Evolutionary conservation across 1,140 invertebrate species (phyloP).

Genomic region (Solenopsis invicta): DNA sequence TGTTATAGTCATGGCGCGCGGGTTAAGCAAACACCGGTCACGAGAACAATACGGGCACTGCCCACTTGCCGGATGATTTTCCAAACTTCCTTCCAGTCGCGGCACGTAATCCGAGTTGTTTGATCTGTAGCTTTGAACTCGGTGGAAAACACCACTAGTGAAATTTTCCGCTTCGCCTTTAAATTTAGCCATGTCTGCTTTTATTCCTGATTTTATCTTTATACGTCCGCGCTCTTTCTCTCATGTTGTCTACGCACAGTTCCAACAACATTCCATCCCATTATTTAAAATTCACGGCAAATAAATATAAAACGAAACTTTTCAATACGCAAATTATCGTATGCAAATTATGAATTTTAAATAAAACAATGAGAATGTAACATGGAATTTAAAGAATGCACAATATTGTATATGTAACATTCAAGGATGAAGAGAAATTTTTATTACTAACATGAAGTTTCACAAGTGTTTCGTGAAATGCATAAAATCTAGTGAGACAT

Average conservation of each 20-base stretch:
- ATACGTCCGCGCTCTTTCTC: background rate
- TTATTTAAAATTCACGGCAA: conserved; percentile 12
- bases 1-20: conserved; percentile 40
- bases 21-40: conserved; percentile 51
- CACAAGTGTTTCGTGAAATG: background rate
- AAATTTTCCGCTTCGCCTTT: conserved; percentile 62
- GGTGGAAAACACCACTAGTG: conserved; percentile 61
- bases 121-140: conserved; percentile 73
- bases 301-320: conserved; percentile 14
- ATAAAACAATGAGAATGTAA: background rate
- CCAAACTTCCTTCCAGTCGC: conserved; percentile 74
- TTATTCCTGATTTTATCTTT: conserved; percentile 42
- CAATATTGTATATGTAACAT: background rate
- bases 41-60: conserved; percentile 53
- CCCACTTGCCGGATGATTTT: conserved; percentile 57
- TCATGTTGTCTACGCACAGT: background rate
- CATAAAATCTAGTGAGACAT: background rate
- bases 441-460: background rate
- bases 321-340: background rate
- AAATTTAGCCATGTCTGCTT: conserved; percentile 28
- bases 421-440: background rate
- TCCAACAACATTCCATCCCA: background rate
- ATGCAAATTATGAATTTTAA: conserved; percentile 18
- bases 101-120: conserved; percentile 73
- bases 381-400: background rate